Evolutionary conservation across 1,140 invertebrate species (phyloP), one percentile per base, ranked within the genome.

Genomic region (Pristionchus pacificus): DNA sequence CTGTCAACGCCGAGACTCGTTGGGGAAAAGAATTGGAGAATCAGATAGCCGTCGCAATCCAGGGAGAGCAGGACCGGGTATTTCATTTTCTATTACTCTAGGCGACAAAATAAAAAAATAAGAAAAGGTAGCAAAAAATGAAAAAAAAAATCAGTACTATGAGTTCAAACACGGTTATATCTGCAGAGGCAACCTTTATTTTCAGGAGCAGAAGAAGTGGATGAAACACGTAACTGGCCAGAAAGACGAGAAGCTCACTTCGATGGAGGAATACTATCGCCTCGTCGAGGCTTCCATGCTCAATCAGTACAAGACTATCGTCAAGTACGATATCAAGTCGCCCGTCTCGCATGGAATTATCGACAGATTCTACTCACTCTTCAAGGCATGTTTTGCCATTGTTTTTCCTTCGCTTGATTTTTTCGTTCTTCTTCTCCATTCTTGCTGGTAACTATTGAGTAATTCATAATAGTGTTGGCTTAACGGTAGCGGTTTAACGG

Each of bases 331-430:
- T 28, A 19, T 74, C 14, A 38, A 59, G 49, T 61, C 60, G 6
- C 58, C 31, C 30, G 61, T 62, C 24, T 25, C 63, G 19, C 19
- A 6, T 49, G 6, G 6, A 10, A 10, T 49, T n/a, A n/a, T 77
- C 57, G 28, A 77, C 63, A 77, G 77, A 59, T 61, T 60, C 19
- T 69, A 77, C 65, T 57, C 60, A 30, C 69, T 65, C 61, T 77
- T 49, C 38, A 49, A 49, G 38, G 6, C n/a, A 49, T 76, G 61
- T 29, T 13, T 38, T 32, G 71, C n/a, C 58, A 70, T 30, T 19
- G 29, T 13, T 15, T 66, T 28, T 2, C 67, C 49, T 31, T 30
- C 14, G 29, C 57, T 29, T 76, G 65, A 68, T 49, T 49, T 49
- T 49, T 6, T 49, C 38, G 6, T 10, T 19, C 6, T 10, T 49